Evolutionary conservation across 2,888 invertebrate species (phyloP), one percentile per base, ranked within the genome.

Genomic region (Periphyllus acericola): DNA sequence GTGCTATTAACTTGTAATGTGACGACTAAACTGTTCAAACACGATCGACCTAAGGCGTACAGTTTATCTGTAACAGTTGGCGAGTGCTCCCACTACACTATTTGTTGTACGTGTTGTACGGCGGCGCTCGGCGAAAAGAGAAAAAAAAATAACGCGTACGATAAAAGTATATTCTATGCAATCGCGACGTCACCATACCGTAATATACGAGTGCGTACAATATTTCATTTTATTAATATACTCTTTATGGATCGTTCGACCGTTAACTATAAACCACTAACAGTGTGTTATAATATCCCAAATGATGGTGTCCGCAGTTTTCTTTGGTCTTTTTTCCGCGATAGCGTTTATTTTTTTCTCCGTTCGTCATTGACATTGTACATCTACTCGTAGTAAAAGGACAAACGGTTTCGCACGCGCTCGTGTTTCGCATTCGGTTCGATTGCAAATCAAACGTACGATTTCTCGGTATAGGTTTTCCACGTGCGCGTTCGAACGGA

Each of bases 21-120:
- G 6, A 81, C 68, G 81, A 40, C 68, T 19, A 81, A 81, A 81
- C 81, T 36, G 81, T 81, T 21, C 81, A 25, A 81, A 81, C 68
- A 81, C 60, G 80, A 66, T 60, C n/a, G 60, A n/a, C 60, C 80
- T 19, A 25, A 80, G 60, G 80, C 60, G 60, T 19, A 1, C 8
- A 36, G n/a, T 80, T 36, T 34, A 32, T 21, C 32, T 21, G 52
- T 79, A 36, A 29, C 60, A 29, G 25, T 60, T 32, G 55, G 34
- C 34, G n/a, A 29, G 34, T 79, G 52, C 52, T 78, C 78, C 32
- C 52, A 6, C 21, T 21, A 60, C 25, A 8, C 14, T 2, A 11
- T 11, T 8, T 60, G 21, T 60, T 25, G 9, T 60, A 25, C 68
- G 11, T 68, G 68, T 3, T 2, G 3, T 9, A 68, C 68, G 68